A percentile compares a stretch with the other conserved stretches of the same genome.
These are phyloP conservation scores for Melipona bicolor DNA, from an alignment of 2,888 invertebrate genomes.

Conservation along the genomic window DNA sequence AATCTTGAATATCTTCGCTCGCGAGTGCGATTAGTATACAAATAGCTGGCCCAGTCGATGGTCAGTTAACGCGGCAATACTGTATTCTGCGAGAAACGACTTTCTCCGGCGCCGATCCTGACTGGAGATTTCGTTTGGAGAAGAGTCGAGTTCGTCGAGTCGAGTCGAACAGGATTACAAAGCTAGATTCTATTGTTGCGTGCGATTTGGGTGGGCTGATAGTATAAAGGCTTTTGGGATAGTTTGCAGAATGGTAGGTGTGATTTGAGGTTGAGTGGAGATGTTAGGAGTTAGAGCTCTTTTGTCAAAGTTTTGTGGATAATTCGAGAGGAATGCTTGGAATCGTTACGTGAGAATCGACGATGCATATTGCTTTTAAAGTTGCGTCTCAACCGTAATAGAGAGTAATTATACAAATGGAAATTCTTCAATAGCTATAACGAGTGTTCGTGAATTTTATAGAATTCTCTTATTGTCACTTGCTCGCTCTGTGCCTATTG, in stretches of 20 bases:
- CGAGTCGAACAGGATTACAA: slow-evolving; percentile 5
- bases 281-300: neutral
- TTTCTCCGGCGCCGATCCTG: neutral
- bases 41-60: neutral
- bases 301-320: neutral
- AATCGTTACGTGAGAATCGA: neutral
- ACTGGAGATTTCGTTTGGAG: neutral
- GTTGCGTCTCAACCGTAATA: neutral
- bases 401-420: neutral
- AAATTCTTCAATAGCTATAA: neutral
- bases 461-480: neutral
- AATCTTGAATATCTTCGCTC: neutral
- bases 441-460: neutral
- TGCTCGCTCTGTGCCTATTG: neutral
- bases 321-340: neutral
- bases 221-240: neutral
- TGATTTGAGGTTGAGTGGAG: neutral
- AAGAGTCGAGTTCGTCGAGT: neutral
- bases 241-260: neutral
- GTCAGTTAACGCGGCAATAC: neutral
- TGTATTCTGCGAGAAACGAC: neutral
- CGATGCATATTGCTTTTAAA: neutral
- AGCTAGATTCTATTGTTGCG: neutral
- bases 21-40: neutral
- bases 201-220: neutral